Evolutionary conservation across 2,888 invertebrate genomes (phyloP), one percentile per base, ranked within the genome.

Genomic region (Ptilodon capucinus): DNA sequence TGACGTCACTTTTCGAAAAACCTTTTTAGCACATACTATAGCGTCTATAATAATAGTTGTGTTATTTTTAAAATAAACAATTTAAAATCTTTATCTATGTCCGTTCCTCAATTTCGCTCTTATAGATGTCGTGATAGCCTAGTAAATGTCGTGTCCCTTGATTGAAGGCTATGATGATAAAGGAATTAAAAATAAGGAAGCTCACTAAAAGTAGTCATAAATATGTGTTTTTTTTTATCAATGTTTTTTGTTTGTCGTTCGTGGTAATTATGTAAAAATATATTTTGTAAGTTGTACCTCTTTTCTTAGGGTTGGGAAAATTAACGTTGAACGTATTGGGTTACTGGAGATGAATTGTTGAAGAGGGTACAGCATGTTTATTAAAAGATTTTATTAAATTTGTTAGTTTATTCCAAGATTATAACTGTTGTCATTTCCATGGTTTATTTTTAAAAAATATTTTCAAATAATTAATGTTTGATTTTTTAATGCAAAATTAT

Each of bases 101-200:
- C 90, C 89, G 84, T 90, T 88, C 87, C 86, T 90, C 86, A 70
- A 87, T 89, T 91, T 91, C 89, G 70, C 81, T 86, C 89, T 90
- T 87, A 85, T 90, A 87, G 82, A 76, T 90, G 89, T 90, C 87
- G 90, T 90, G 83, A 82, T 90, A 91, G 91, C 74, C 74, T 91
- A 90, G 87, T 88, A 59, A 79, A 71, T 87, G 90, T 90, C 83
- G 89, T 91, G 88, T 88, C 86, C 86, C 76, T 80, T 76, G 60
- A 60, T 66, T 72, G 74, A 70, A 64, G n/a, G 64, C 69, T 59
- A 71, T 55, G 60, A 53, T 67, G 72, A 72, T 71, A 74, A 73
- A 68, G 60, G 64, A 70, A 71, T 55, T 63, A 63, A 50, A 41
- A 48, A 48, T 87, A 88, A 84, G 86, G 75, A 84, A 75, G 87